Evolutionary conservation across 2,888 invertebrate genomes (phyloP).

Genomic region (Hypolimnas misippus): DNA sequence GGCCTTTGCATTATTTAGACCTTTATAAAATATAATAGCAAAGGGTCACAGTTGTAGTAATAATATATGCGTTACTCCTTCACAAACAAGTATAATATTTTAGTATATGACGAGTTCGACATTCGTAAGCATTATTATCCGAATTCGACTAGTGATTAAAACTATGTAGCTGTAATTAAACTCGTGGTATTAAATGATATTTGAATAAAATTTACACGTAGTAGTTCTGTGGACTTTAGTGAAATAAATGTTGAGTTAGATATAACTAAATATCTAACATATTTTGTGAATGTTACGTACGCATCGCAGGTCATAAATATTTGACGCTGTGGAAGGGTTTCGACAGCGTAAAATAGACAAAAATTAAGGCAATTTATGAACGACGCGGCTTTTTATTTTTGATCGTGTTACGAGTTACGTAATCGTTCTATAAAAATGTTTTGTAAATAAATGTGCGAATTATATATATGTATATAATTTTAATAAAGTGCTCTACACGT

Average conservation of each 20-base stretch:
- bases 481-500: background rate
- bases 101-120: conserved; percentile 52
- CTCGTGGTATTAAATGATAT: background rate
- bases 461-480: too few species aligned
- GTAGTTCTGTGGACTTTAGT: background rate
- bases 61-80: conserved; percentile 57
- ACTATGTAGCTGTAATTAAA: conserved; percentile 49
- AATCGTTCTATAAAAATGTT: too few species aligned
- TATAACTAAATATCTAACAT: too few species aligned
- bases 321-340: too few species aligned
- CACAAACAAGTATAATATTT: conserved; percentile 56
- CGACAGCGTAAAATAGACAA: too few species aligned
- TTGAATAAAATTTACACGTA: conserved; percentile 8
- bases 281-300: too few species aligned
- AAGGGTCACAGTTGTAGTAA: conserved; percentile 52
- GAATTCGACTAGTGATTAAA: conserved; percentile 53
- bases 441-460: too few species aligned
- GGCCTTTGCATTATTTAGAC: conserved; percentile 53
- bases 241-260: background rate
- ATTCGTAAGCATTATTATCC: conserved; percentile 64
- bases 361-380: too few species aligned
- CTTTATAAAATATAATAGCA: conserved; percentile 54
- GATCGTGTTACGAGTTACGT: too few species aligned
- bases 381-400: too few species aligned
- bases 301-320: too few species aligned